Percentiles rank a stretch among this genome's conserved stretches.
Evolutionary conservation across 2,797 vertebrate genomes (phyloP).

Genomic region (Poecilia picta): DNA sequence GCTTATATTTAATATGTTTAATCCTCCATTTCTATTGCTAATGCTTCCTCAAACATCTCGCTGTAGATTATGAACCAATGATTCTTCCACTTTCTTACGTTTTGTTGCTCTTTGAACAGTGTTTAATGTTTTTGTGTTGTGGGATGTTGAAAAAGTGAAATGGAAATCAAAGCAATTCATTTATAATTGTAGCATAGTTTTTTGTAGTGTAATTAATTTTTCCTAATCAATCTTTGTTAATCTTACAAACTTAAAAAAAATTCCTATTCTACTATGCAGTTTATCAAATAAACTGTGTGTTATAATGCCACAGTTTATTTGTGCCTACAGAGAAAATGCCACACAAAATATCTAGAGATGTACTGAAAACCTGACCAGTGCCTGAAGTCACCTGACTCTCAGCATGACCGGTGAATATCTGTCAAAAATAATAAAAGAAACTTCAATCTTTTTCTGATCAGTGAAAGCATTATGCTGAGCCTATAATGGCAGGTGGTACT

Average conservation of each 20-base stretch:
- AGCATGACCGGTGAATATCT: background rate
- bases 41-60: background rate
- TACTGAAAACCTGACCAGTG: background rate
- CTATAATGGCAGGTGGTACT: background rate
- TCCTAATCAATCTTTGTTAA: background rate
- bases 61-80: background rate
- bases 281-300: constrained; percentile 5
- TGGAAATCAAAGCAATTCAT: background rate
- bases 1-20: background rate
- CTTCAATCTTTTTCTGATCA: background rate
- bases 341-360: background rate
- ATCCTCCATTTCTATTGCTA: background rate
- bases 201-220: background rate
- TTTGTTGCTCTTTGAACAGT: background rate
- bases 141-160: background rate
- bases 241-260: constrained; percentile 1
- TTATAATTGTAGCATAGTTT: background rate
- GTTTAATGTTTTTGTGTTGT: no score
- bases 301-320: no score
- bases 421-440: background rate
- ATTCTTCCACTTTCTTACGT: background rate
- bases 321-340: constrained; percentile 13
- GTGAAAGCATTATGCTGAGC: background rate
- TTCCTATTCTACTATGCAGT: background rate
- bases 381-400: background rate